Percentiles rank a stretch among this genome's conserved stretches.
Evolutionary conservation across 1,140 invertebrate genomes (phyloP).

Genomic region (Sitodiplosis mosellana): DNA sequence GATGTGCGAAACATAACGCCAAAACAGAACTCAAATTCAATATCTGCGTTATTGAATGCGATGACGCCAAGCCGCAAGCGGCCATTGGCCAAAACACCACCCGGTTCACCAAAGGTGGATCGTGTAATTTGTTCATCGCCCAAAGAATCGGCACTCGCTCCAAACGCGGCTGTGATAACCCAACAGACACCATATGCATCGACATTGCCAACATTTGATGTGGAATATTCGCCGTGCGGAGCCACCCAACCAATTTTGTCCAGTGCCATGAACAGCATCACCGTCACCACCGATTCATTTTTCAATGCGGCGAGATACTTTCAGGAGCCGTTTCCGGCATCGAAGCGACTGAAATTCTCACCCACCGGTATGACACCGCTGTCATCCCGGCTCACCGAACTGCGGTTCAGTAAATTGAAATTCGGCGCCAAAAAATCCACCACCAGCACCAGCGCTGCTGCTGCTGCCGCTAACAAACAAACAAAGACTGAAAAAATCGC

Average conservation of each 20-base stretch:
- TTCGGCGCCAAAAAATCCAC: neutral
- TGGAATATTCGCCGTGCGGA: slow-evolving; percentile 10
- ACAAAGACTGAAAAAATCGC: neutral
- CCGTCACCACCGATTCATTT: slow-evolving; percentile 20
- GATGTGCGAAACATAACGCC: slow-evolving; percentile 19
- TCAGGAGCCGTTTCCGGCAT: neutral
- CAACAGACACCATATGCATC: slow-evolving; percentile 6
- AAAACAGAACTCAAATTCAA: slow-evolving; percentile 1
- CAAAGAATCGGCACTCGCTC: neutral
- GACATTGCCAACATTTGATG: slow-evolving; percentile 11
- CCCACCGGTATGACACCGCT: neutral
- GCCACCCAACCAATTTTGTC: slow-evolving; percentile 11
- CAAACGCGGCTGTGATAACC: neutral
- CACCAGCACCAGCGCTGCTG: neutral
- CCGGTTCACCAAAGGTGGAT: neutral
- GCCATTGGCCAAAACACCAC: neutral
- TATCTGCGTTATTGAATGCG: neutral
- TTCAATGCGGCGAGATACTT: slow-evolving; percentile 22
- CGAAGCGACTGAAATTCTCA: slow-evolving; percentile 1
- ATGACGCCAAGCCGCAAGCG: slow-evolving; percentile 5
- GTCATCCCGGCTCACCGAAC: neutral
- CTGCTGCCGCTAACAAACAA: neutral
- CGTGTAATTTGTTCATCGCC: neutral
- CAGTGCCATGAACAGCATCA: slow-evolving; percentile 14
- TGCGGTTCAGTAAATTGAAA: slow-evolving; percentile 1